A percentile compares a stretch with the other conserved stretches of the same genome.
Evolutionary conservation across 2,113 vertebrate genomes (phyloP).

Genomic region (Caracal caracal): DNA sequence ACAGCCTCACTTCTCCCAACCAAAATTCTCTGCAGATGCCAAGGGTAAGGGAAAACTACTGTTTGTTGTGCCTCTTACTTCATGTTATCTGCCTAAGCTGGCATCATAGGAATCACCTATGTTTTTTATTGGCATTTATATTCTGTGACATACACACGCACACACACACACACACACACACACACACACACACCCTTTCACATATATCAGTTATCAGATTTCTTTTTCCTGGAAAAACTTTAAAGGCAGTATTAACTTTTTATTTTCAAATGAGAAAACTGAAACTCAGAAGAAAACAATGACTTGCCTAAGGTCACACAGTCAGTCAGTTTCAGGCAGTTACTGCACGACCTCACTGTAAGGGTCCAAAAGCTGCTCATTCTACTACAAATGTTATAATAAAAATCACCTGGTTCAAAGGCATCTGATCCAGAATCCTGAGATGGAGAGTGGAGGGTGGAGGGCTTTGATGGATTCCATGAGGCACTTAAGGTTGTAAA

Average conservation of each 20-base stretch:
- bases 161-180: too few species aligned
- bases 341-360: neutral
- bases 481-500: neutral
- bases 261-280: neutral
- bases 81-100: neutral
- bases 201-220: neutral
- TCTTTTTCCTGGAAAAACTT: constrained; percentile 9
- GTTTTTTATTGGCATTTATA: neutral
- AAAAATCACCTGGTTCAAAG: neutral
- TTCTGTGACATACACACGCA: neutral
- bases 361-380: neutral
- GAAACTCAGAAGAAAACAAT: constrained; percentile 27
- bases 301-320: neutral
- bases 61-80: neutral
- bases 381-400: neutral
- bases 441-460: neutral
- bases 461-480: neutral
- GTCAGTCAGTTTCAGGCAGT: neutral
- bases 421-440: neutral
- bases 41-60: neutral
- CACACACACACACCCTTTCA: neutral
- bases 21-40: neutral
- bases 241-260: neutral
- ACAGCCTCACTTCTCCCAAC: neutral
- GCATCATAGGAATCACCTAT: neutral